Percentiles rank a stretch among this genome's conserved stretches.
phyloP scores from a whole-genome alignment of 2,797 vertebrate genomes.

The Chloroceryle inda region DNA sequence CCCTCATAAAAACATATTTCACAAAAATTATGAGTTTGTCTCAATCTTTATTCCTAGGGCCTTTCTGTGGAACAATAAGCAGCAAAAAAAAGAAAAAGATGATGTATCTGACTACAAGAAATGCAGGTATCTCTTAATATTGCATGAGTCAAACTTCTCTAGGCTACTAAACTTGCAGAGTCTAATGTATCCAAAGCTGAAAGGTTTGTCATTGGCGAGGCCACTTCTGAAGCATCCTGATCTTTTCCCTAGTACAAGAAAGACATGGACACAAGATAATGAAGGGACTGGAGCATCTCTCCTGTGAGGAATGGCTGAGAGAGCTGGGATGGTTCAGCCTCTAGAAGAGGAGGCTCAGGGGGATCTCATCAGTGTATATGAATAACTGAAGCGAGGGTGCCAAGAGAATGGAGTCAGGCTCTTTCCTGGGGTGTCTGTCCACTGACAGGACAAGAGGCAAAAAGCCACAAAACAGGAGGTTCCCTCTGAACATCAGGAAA shows the following conservation, averaged over 20 bases:
- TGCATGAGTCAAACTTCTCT: neutral
- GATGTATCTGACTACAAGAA: constrained; percentile 98
- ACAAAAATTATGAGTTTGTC: neutral
- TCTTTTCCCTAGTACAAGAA: neutral
- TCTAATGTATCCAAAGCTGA: neutral
- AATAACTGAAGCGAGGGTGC: neutral
- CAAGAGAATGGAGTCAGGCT: neutral
- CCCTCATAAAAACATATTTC: neutral
- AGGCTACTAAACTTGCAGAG: neutral
- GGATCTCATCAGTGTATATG: neutral
- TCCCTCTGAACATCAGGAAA: neutral
- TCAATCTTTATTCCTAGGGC: constrained; percentile 82
- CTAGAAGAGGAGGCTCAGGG: neutral
- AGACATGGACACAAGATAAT: rapidly evolving
- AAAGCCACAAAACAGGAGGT: neutral
- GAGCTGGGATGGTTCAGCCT: neutral
- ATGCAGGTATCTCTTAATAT: constrained; percentile 88
- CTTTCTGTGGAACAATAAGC: constrained; percentile 92
- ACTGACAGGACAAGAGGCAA: neutral
- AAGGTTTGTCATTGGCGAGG: neutral
- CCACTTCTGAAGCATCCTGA: neutral
- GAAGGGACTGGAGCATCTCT: neutral
- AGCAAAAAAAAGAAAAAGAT: constrained; percentile 97
- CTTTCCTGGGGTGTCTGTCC: neutral
- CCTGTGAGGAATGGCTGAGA: neutral